Evolutionary conservation across 2,888 invertebrate genomes (phyloP).

Genomic region (Sminthurinus aureus): DNA sequence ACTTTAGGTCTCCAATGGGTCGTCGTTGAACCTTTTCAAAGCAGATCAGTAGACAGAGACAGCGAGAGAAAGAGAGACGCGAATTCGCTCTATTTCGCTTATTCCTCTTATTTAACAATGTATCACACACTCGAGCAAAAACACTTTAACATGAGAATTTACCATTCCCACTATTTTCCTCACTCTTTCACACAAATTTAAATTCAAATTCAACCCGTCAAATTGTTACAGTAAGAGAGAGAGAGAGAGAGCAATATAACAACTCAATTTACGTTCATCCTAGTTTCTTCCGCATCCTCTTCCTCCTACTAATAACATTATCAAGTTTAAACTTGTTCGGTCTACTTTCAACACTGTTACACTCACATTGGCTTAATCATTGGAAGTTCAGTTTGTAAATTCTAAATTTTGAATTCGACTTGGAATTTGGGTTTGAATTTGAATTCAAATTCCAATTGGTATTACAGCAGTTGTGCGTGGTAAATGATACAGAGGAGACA

Average conservation of each 20-base stretch:
- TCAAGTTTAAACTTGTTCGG: background rate
- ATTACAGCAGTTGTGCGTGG: background rate
- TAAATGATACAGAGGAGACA: too few species aligned
- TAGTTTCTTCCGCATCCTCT: background rate
- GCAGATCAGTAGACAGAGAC: too few species aligned
- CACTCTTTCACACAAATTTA: too few species aligned
- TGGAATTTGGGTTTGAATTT: too few species aligned
- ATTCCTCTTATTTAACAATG: background rate
- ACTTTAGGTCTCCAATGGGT: too few species aligned
- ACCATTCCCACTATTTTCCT: background rate
- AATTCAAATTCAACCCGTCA: too few species aligned
- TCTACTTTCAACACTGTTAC: background rate
- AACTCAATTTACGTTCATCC: background rate
- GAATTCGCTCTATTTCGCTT: too few species aligned
- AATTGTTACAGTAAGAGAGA: too few species aligned
- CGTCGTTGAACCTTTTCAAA: too few species aligned
- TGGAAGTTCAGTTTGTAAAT: too few species aligned
- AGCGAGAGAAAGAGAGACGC: too few species aligned
- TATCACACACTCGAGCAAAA: background rate
- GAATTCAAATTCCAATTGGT: background rate
- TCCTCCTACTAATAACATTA: background rate
- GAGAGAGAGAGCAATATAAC: background rate
- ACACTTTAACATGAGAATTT: background rate
- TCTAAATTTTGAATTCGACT: background rate
- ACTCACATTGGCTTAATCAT: too few species aligned